Evolutionary conservation across 2,888 invertebrate genomes (phyloP), one percentile per base, ranked within the genome.

Genomic region (Lepidocyrtinus sp.): DNA sequence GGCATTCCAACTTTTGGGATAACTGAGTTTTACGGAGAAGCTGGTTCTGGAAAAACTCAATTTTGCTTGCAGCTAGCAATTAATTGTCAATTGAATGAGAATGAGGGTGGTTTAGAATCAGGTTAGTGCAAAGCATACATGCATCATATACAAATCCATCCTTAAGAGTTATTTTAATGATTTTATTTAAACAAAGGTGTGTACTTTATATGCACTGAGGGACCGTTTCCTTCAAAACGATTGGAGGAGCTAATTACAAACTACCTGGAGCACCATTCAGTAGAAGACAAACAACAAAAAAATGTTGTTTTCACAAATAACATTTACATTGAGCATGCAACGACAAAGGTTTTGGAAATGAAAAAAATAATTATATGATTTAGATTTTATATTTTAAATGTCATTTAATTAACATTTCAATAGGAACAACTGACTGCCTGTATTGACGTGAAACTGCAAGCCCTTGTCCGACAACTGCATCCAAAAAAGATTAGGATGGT

Each of bases 41-140:
- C 94, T 89, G 94, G 94, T 17, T 91, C 92, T 86, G 95, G 95
- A 3, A 96, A 96, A 90, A 95, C 95, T 0, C 96, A 96, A 88
- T 87, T 95, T 61, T 93, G 92, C 84, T 89, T 96, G 68, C 94
- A 95, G 89, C 88, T 94, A 26, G 91, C 93, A 45, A 89, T 94
- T 21, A 91, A 91, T 78, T 92, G 92, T 81, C 94, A 94, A 89
- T 88, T 91, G 82, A 90, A 91, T 1, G 62, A 70, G 61, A 85
- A 87, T 85, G 88, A 88, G 65, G 92, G 92, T 27, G 93, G 93
- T 25, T 88, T 92, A 50, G 88, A 88, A 71, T 90, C 89, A 88
- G 90, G 91, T 90, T n/a, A n/a, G n/a, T n/a, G n/a, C n/a, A n/a
- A n/a, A n/a, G n/a, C n/a, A n/a, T n/a, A n/a, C n/a, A n/a, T n/a